Conservation (phyloP, 2,113 vertebrate species). For the Archilochus colubris region DNA sequence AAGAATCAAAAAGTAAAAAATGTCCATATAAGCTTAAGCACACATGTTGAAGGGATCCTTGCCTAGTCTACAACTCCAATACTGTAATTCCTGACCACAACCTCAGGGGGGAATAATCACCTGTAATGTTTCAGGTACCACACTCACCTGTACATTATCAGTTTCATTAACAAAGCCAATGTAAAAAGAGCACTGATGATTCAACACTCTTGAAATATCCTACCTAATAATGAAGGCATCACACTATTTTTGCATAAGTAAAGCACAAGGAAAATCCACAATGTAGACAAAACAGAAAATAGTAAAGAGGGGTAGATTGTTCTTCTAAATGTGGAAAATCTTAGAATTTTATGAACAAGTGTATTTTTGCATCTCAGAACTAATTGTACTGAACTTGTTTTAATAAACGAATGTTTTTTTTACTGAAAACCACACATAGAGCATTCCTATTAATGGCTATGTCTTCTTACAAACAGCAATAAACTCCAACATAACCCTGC, state of each 20-base stretch:
- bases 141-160: neutral
- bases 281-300: neutral
- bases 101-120: neutral
- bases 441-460: neutral
- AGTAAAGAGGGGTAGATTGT: neutral
- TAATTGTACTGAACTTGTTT: neutral
- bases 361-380: neutral
- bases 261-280: neutral
- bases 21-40: neutral
- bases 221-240: neutral
- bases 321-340: neutral
- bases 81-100: neutral
- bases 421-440: neutral
- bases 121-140: neutral
- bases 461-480: neutral
- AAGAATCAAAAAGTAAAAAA: neutral
- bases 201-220: neutral
- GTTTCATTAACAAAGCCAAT: neutral
- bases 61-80: neutral
- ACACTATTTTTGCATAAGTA: neutral
- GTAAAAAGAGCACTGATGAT: neutral
- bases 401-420: neutral
- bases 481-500: neutral
- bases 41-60: neutral
- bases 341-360: neutral